Evolutionary conservation across 2,113 vertebrate genomes (phyloP).

Genomic region (Galeopterus variegatus): DNA sequence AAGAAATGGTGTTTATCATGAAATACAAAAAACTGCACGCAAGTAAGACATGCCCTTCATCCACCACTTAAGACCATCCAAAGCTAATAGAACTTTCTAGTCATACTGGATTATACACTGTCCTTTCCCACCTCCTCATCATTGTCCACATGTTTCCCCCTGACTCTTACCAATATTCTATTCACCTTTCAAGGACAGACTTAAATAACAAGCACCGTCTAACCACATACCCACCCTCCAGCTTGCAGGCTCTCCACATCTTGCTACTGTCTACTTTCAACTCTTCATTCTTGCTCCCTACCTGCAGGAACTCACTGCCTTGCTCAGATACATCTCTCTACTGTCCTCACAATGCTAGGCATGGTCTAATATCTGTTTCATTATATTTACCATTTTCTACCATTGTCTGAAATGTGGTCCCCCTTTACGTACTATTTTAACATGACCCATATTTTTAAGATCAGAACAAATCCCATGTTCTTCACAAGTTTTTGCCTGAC

Average conservation of each 20-base stretch:
- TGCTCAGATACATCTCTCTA: not conserved
- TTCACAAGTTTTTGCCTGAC: constrained; percentile 12
- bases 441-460: constrained; percentile 46
- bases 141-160: not conserved
- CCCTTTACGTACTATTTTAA: not conserved
- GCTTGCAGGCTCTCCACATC: not conserved
- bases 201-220: not conserved
- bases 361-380: not conserved
- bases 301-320: not conserved
- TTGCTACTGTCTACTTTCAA: not conserved
- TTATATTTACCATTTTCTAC: not conserved
- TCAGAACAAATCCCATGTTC: not conserved
- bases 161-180: not conserved
- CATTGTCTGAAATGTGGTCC: not conserved
- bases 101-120: not conserved
- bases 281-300: not conserved
- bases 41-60: not conserved
- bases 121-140: not conserved
- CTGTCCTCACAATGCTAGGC: not conserved
- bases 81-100: not conserved
- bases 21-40: not conserved
- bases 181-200: not conserved
- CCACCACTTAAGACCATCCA: not conserved
- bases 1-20: not conserved
- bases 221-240: not conserved